These are phyloP conservation scores for Caenorhabditis tropicalis DNA, from an alignment of 1,140 invertebrate species.

Conservation along the genomic window DNA sequence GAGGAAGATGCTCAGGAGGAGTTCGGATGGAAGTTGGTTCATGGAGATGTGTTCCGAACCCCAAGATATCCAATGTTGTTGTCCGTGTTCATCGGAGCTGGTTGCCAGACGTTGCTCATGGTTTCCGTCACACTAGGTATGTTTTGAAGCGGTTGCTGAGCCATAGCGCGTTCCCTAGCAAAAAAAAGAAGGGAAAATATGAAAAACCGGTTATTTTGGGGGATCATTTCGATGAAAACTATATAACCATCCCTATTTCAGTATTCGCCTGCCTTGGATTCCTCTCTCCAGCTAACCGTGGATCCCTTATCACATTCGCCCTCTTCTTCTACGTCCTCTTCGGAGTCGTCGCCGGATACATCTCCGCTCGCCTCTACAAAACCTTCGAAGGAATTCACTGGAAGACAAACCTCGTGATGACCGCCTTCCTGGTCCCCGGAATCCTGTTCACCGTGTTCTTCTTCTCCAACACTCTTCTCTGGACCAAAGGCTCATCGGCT, in stretches of 20 bases:
- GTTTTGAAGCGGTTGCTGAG: neutral
- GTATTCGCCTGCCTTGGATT: slow-evolving; percentile 97
- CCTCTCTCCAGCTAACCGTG: slow-evolving; percentile 94
- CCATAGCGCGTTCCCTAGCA: no score
- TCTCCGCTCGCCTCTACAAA: slow-evolving; percentile 94
- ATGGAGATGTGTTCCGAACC: slow-evolving; percentile 91
- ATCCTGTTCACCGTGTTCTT: slow-evolving; percentile 94
- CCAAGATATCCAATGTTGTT: slow-evolving; percentile 95
- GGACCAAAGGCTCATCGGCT: slow-evolving; percentile 91
- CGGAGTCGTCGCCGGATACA: slow-evolving; percentile 92
- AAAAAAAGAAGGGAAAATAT: neutral
- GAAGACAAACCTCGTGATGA: slow-evolving; percentile 96
- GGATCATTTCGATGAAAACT: no score
- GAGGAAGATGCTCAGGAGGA: slow-evolving; percentile 95
- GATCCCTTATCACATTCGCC: slow-evolving; percentile 95
- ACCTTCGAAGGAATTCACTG: slow-evolving; percentile 95
- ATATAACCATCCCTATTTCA: no score
- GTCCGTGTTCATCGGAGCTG: slow-evolving; percentile 91
- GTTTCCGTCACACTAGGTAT: slow-evolving; percentile 76
- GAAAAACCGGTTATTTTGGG: no score
- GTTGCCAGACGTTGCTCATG: slow-evolving; percentile 85
- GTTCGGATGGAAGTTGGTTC: slow-evolving; percentile 98
- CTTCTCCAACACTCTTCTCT: slow-evolving; percentile 92
- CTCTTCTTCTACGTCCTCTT: slow-evolving; percentile 86
- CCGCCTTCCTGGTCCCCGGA: slow-evolving; percentile 91